Base-by-base conservation (phyloP, 2,797 vertebrate species). In the Melanotaenia maccullochi region DNA sequence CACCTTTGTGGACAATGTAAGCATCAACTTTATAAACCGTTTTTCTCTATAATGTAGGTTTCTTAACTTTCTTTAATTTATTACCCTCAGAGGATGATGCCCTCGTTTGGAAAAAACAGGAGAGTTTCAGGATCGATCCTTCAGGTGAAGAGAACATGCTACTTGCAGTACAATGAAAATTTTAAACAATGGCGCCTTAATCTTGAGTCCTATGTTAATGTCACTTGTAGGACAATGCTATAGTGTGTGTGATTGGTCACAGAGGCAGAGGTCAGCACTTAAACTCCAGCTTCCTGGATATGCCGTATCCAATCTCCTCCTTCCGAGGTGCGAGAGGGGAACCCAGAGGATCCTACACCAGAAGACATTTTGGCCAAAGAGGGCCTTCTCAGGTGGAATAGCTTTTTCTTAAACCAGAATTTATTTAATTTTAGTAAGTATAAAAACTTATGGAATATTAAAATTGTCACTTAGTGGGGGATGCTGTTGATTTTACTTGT, bases 351-450 rank as follows among this genome's bases (percentile, higher is more conserved):
- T 89, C 60, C 71, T 92, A 72, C 86, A 55, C 73, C 16, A 84
- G 84, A 52, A 87, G 90, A 68, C 90, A 89, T 25, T 94, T 95
- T 62, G 66, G 88, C 3, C 94, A 89, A 60, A 92, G 86, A 79
- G 93, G 93, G 51, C 82, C 91, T 30, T 84, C 71, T 72, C 95
- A 95, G 96, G 96, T 97, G 55, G 62, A 22, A n/a, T 22, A 22
- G 47, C 9, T 47, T 47, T 44, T 47, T 47, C 44, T n/a, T 8
- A 47, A 47, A 47, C 44, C 44, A 49, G n/a, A 22, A 49, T 22
- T 9, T 2, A 22, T 22, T 22, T 14, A 13, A 13, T 13, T 40
- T 40, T 13, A 38, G 14, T 13, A 40, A 11, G 12, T 3, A 12
- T 12, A 12, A 5, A 16, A 1, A 42, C 40, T 42, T 4, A 18